These are phyloP conservation scores for Leptonema lineaticorne DNA, from an alignment of 1,140 invertebrate species.

Conservation along the genomic window DNA sequence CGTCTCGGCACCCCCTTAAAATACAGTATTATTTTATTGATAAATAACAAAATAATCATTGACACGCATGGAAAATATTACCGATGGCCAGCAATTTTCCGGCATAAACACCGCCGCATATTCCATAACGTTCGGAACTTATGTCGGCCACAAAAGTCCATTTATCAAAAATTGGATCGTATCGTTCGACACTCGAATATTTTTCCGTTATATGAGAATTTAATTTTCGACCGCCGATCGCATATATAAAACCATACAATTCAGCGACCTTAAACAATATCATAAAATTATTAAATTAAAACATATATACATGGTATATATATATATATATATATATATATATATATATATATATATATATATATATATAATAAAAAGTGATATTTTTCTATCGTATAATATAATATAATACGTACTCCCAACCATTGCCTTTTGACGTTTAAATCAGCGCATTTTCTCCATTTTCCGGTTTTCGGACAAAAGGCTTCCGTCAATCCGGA, in stretches of 20 bases:
- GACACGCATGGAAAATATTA: not conserved
- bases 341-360: no score
- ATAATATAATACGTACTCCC: not conserved
- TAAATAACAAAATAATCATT: no score
- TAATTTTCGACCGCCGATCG: not conserved
- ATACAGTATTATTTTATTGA: no score
- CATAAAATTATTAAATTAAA: not conserved
- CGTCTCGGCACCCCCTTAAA: not conserved
- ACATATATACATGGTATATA: no score
- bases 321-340: no score
- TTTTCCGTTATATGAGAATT: slow-evolving; percentile 3
- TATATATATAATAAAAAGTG: no score
- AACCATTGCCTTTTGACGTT: not conserved
- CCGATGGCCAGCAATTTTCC: not conserved
- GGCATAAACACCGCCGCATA: not conserved
- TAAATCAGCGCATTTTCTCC: not conserved
- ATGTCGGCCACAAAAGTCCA: slow-evolving; percentile 4
- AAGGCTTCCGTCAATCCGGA: not conserved
- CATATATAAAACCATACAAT: not conserved
- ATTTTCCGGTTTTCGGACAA: not conserved
- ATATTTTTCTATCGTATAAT: no score
- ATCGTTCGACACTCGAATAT: not conserved
- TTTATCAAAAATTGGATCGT: not conserved
- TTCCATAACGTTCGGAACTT: not conserved
- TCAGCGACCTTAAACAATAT: not conserved